These are phyloP conservation scores for Leptodactylus fallax DNA, from an alignment of 2,797 vertebrate species.

Conservation along the genomic window DNA sequence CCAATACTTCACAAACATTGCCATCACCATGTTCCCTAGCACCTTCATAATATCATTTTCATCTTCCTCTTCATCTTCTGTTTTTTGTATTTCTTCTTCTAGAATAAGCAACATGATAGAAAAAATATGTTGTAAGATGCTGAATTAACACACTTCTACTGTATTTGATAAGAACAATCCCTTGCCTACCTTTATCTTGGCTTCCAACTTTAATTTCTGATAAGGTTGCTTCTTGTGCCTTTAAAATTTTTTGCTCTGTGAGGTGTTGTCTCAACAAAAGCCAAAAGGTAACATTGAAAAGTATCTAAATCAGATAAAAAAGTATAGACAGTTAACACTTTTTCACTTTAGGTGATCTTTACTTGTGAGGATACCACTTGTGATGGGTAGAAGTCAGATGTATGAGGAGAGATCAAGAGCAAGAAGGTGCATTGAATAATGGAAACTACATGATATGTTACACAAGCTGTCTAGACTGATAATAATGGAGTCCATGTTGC, in stretches of 20 bases:
- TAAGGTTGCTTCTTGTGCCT: conserved; percentile 80
- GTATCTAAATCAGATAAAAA: conserved; percentile 80
- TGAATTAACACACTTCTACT: neutral
- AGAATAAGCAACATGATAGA: conserved; percentile 48
- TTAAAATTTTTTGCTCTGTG: conserved; percentile 87
- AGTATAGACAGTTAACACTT: neutral
- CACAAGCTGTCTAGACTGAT: no score
- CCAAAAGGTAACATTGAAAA: conserved; percentile 97
- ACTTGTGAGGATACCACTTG: neutral
- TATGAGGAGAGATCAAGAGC: neutral
- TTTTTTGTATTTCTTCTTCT: conserved; percentile 76
- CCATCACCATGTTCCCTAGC: conserved; percentile 92
- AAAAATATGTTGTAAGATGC: neutral
- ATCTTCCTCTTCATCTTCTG: conserved; percentile 76
- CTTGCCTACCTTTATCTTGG: conserved; percentile 85
- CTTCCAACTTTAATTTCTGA: conserved; percentile 88
- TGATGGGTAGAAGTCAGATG: neutral
- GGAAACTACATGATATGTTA: no score
- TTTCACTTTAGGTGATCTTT: neutral
- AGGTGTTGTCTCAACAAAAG: conserved; percentile 94
- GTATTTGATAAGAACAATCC: neutral
- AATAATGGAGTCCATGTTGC: no score
- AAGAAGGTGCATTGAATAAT: no score
- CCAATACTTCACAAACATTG: conserved; percentile 97
- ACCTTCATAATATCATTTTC: conserved; percentile 94